A percentile compares a stretch with the other conserved stretches of the same genome.
phyloP scores from a whole-genome alignment of 1,140 invertebrate genomes.

The Drosophila pectinifera region DNA sequence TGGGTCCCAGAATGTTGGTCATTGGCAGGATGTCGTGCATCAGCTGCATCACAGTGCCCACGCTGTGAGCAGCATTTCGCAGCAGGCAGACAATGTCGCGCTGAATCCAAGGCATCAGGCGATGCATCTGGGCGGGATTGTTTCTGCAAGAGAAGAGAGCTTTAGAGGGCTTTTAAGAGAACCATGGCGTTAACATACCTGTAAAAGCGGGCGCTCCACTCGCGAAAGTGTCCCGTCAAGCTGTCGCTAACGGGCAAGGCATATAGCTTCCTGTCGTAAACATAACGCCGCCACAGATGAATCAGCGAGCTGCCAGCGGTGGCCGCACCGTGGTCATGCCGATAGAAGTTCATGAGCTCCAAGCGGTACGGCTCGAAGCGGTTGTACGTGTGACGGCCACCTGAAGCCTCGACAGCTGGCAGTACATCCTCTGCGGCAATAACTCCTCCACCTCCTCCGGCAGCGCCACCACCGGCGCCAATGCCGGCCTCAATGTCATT shows the following conservation, averaged over 20 bases:
- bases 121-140: conserved; percentile 91
- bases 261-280: conserved; percentile 92
- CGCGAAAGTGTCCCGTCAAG: conserved; percentile 88
- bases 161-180: not conserved
- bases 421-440: conserved; percentile 42
- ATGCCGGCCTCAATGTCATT: conserved; percentile 54
- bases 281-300: conserved; percentile 87
- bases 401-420: conserved; percentile 7
- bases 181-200: conserved; percentile 85
- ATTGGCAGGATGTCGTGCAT: conserved; percentile 89
- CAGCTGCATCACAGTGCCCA: conserved; percentile 88
- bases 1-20: conserved; percentile 90
- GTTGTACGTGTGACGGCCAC: conserved; percentile 39
- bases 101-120: conserved; percentile 94
- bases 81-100: conserved; percentile 91
- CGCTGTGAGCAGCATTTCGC: conserved; percentile 88
- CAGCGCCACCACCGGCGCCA: not conserved
- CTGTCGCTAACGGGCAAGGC: conserved; percentile 88
- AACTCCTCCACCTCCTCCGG: not conserved
- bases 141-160: conserved; percentile 85
- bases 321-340: conserved; percentile 66
- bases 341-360: conserved; percentile 73
- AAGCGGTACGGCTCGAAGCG: conserved; percentile 71
- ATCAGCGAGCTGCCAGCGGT: conserved; percentile 59
- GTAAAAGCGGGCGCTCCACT: conserved; percentile 91